Evolutionary conservation across 1,140 invertebrate genomes (phyloP).

Genomic region (Oedothorax gibbosus): DNA sequence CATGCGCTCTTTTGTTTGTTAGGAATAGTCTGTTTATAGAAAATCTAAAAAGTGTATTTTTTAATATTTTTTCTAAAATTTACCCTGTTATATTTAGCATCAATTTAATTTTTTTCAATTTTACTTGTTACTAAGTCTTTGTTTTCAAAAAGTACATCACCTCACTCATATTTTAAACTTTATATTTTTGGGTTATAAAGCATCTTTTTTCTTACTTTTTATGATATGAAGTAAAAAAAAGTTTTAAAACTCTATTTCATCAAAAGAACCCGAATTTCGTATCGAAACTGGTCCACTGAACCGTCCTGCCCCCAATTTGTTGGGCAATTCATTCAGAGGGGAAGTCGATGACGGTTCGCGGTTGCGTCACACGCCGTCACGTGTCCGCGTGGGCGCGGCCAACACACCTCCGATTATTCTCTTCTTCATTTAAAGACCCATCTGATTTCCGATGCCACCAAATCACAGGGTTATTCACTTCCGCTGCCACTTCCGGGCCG

Average conservation of each 20-base stretch:
- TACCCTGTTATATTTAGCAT: too few species aligned
- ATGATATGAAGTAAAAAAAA: background rate
- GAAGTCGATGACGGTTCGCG: constrained; percentile 21
- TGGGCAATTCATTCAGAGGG: constrained; percentile 30
- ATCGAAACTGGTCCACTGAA: constrained; percentile 30
- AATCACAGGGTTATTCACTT: constrained; percentile 11
- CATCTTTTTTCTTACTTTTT: background rate
- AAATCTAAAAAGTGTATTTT: too few species aligned
- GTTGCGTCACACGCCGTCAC: constrained; percentile 37
- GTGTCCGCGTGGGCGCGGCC: constrained; percentile 20
- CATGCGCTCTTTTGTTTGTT: too few species aligned
- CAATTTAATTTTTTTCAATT: too few species aligned
- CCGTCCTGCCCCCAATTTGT: constrained; percentile 26
- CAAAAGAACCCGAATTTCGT: background rate
- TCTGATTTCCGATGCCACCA: constrained; percentile 32
- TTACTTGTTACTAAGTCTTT: too few species aligned
- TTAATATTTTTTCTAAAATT: too few species aligned
- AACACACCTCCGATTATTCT: constrained; percentile 6
- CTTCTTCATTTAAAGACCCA: background rate
- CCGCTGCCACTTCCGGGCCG: background rate
- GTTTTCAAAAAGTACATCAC: too few species aligned
- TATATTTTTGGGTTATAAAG: too few species aligned
- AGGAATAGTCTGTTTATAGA: too few species aligned
- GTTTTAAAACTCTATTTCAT: background rate
- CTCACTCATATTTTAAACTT: too few species aligned